These are phyloP conservation scores for Drosophila punjabiensis DNA, from an alignment of 1,140 invertebrate genomes.

Conservation along the genomic window DNA sequence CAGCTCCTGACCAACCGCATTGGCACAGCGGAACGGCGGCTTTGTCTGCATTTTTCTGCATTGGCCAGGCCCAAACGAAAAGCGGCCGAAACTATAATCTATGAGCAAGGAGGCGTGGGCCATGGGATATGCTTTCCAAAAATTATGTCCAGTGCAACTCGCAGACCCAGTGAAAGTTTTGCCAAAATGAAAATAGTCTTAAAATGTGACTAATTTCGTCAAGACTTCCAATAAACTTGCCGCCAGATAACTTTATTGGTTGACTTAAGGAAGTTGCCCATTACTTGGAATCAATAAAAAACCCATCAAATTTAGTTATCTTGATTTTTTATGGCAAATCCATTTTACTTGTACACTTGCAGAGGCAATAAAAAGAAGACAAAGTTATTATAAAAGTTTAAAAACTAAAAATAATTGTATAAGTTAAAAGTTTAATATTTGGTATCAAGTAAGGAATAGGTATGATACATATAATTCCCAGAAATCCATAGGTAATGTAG, in stretches of 20 bases:
- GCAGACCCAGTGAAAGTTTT: constrained; percentile 35
- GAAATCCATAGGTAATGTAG: no score
- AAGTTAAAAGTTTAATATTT: no score
- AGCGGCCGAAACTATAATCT: constrained; percentile 57
- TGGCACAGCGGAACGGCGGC: constrained; percentile 1
- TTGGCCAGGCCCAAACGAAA: constrained; percentile 50
- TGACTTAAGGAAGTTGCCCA: constrained; percentile 3
- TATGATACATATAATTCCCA: no score
- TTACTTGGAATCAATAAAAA: constrained; percentile 13
- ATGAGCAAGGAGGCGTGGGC: constrained; percentile 57
- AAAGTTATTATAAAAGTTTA: neutral
- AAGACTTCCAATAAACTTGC: constrained; percentile 33
- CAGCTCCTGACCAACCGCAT: constrained; percentile 5
- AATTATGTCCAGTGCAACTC: constrained; percentile 16
- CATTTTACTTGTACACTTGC: neutral
- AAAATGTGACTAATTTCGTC: constrained; percentile 51
- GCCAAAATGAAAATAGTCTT: constrained; percentile 25
- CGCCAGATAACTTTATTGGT: constrained; percentile 20
- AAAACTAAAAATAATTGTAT: no score
- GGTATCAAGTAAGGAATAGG: no score
- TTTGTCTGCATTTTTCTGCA: constrained; percentile 59
- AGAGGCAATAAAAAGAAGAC: neutral
- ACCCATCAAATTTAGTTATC: neutral
- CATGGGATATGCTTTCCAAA: constrained; percentile 70
- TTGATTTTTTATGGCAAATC: neutral